Evolutionary conservation across 2,888 invertebrate species (phyloP), one percentile per base, ranked within the genome.

Genomic region (Reticulitermes lucifugus): DNA sequence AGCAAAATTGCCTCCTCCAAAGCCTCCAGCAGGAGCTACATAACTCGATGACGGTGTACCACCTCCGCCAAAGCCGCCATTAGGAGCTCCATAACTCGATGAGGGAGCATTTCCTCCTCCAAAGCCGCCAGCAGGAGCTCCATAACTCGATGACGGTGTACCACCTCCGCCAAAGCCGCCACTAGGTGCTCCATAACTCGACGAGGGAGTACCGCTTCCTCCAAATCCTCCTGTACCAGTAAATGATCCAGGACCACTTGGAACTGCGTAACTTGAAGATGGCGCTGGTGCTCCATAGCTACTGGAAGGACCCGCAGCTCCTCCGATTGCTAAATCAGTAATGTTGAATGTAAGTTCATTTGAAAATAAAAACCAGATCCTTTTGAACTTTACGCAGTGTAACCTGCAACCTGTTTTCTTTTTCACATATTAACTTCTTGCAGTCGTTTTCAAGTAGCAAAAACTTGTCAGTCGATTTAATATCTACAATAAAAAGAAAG

Each of bases 181-280:
- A 51, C 77, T 59, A 73, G 92, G 91, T 10, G 92, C 91, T 70
- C 88, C 92, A 87, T 92, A 92, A 84, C 88, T 89, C 83, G 90
- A 89, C 0, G 89, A 92, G 0, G 91, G 90, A 46, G 46, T 12
- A 46, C 46, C 46, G 12, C 46, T 12, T 46, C 46, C 83, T 35
- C 59, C 43, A 83, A 22, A 18, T 29, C 25, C 71, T 9, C 84
- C 55, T 65, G 79, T 25, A 55, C 55, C 55, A 55, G 55, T 5
- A 55, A 18, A 18, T 55, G 18, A 14, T 65, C n/a, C 65, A 65
- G 65, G 0, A 14, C 65, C 25, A 25, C n/a, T n/a, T 25, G 65
- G 79, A 65, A 81, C 81, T 18, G 87, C 85, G 59, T 86, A 84
- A 46, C 89, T 88, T 51, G 80, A 80, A 3, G 81, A 41, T 18